phyloP scores from a whole-genome alignment of 2,888 invertebrate genomes.

The Neocrepidodera transversa region DNA sequence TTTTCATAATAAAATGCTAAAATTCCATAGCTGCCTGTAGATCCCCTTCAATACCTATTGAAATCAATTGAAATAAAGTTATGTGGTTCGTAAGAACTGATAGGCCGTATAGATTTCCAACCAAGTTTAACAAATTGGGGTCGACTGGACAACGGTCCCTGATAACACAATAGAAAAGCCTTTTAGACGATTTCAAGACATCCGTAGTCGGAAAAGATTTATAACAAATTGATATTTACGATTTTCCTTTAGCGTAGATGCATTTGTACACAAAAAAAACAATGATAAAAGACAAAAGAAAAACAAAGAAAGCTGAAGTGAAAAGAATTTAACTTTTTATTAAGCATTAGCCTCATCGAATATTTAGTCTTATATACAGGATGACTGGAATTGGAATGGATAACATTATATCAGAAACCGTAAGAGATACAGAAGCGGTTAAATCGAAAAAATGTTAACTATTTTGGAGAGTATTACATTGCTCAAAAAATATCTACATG shows the following conservation, averaged over 20 bases:
- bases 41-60: slow-evolving; percentile 12
- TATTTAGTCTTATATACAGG: no score
- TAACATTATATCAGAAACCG: no score
- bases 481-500: no score
- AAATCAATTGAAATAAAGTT: slow-evolving; percentile 30
- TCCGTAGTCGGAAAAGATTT: slow-evolving; percentile 34
- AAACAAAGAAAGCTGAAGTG: not conserved
- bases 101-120: slow-evolving; percentile 32
- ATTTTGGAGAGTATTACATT: no score
- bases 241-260: slow-evolving; percentile 4
- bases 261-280: not conserved
- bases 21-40: slow-evolving; percentile 7
- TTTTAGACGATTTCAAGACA: slow-evolving; percentile 39
- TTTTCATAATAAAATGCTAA: no score
- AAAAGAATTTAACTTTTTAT: no score
- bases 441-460: no score
- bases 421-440: no score
- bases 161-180: slow-evolving; percentile 52
- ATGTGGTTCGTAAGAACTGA: slow-evolving; percentile 27
- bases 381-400: no score
- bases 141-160: slow-evolving; percentile 49
- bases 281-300: not conserved
- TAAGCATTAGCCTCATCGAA: no score
- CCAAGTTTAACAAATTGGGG: slow-evolving; percentile 48
- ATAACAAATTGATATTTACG: slow-evolving; percentile 36